A percentile compares a stretch with the other conserved stretches of the same genome.
Evolutionary conservation across 2,888 invertebrate genomes (phyloP).

Genomic region (Arrhopalites spinosus): DNA sequence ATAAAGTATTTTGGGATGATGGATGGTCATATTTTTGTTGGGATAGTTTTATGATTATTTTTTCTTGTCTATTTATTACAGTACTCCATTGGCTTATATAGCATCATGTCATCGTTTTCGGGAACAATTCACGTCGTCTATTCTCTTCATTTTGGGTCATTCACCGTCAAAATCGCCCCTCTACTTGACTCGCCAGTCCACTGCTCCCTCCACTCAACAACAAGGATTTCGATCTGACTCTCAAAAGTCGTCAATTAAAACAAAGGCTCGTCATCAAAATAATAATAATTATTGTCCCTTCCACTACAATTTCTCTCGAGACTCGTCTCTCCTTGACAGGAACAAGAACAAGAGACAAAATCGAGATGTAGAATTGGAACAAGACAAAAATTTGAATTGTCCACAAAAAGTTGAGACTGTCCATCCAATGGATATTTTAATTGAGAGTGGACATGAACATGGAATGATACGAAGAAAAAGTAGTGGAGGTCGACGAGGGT

Average conservation of each 20-base stretch:
- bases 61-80: conserved; percentile 29
- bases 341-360: not conserved
- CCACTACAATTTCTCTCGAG: conserved; percentile 20
- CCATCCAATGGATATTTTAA: no score
- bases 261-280: conserved; percentile 2
- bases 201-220: conserved; percentile 26
- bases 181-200: not conserved
- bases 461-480: not conserved
- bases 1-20: not conserved
- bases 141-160: conserved; percentile 35
- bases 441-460: not conserved
- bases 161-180: conserved; percentile 11
- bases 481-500: not conserved
- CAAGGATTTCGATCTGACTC: conserved; percentile 37
- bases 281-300: conserved; percentile 20
- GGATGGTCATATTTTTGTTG: not conserved
- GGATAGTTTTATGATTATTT: no score
- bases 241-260: conserved; percentile 36
- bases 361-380: not conserved
- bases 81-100: conserved; percentile 54
- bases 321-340: not conserved
- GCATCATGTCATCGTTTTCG: conserved; percentile 55
- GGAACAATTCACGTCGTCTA: conserved; percentile 51
- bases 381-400: no score
- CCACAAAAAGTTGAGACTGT: no score